A percentile compares a stretch with the other conserved stretches of the same genome.
Conservation (phyloP, 1,140 invertebrate species). For the Potamilus streckersoni region DNA sequence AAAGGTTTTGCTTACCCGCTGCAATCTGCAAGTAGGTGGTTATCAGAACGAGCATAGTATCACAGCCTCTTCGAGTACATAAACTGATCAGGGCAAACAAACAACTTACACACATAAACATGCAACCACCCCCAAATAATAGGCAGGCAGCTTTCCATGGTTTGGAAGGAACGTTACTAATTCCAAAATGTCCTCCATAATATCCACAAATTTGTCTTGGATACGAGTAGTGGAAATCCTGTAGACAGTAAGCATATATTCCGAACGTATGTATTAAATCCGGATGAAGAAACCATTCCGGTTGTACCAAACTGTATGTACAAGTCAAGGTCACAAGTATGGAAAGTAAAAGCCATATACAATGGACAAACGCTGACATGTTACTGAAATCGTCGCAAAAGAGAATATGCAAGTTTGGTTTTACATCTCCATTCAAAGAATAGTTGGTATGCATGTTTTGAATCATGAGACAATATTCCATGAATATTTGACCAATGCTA, state of each 20-base stretch:
- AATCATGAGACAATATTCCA: too few relatives aligned
- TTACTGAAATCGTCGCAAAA: too few relatives aligned
- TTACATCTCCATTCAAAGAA: too few relatives aligned
- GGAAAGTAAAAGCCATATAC: constrained; percentile 56
- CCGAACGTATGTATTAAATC: constrained; percentile 42
- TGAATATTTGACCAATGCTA: too few relatives aligned
- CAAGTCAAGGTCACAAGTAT: constrained; percentile 49
- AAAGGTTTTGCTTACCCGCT: constrained; percentile 1
- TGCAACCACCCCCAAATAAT: constrained; percentile 56
- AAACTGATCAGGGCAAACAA: constrained; percentile 32
- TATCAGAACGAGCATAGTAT: constrained; percentile 16
- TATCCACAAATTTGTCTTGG: constrained; percentile 38
- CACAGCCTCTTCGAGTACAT: constrained; percentile 17
- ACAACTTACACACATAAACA: constrained; percentile 46
- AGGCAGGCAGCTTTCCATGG: constrained; percentile 59
- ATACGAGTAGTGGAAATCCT: constrained; percentile 1
- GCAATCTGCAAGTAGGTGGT: constrained; percentile 26
- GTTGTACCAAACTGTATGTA: constrained; percentile 56
- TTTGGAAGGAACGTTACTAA: constrained; percentile 45
- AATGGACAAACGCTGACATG: constrained; percentile 17
- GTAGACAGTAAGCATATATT: constrained; percentile 35
- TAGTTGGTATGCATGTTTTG: too few relatives aligned
- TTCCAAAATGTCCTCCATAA: constrained; percentile 51
- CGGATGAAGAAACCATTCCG: constrained; percentile 56
- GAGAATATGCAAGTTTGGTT: too few relatives aligned